These are phyloP conservation scores for Gymnothorax reevesii DNA, from an alignment of 2,797 vertebrate species.

Conservation along the genomic window DNA sequence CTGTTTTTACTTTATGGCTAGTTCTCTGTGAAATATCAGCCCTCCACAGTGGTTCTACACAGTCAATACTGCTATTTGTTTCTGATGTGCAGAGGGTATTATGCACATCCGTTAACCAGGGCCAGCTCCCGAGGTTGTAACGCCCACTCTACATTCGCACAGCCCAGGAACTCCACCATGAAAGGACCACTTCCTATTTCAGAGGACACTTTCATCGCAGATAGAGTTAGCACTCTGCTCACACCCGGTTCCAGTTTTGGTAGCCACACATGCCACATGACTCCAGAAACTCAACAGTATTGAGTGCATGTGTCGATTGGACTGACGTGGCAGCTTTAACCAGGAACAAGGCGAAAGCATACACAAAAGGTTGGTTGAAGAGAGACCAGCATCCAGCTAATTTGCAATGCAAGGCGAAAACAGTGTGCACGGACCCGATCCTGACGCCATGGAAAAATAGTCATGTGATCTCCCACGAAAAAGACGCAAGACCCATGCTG, in stretches of 20 bases:
- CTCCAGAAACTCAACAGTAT: neutral
- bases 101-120: neutral
- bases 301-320: neutral
- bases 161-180: neutral
- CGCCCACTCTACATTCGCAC: neutral
- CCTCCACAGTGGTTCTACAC: neutral
- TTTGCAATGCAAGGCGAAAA: neutral
- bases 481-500: neutral
- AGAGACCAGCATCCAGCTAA: neutral
- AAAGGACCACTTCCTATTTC: conserved; percentile 3
- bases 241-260: neutral
- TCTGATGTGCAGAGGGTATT: neutral
- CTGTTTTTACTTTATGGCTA: neutral
- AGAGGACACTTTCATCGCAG: neutral
- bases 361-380: neutral
- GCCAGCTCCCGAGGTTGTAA: neutral
- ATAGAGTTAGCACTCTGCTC: neutral
- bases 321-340: neutral
- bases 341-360: neutral
- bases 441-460: neutral
- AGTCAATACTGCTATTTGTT: neutral
- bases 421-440: neutral
- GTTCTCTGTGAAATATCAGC: neutral
- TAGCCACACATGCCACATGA: neutral
- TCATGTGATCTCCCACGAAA: neutral